These are phyloP conservation scores for Agrotis ipsilon DNA, from an alignment of 2,888 invertebrate genomes.

Conservation along the genomic window DNA sequence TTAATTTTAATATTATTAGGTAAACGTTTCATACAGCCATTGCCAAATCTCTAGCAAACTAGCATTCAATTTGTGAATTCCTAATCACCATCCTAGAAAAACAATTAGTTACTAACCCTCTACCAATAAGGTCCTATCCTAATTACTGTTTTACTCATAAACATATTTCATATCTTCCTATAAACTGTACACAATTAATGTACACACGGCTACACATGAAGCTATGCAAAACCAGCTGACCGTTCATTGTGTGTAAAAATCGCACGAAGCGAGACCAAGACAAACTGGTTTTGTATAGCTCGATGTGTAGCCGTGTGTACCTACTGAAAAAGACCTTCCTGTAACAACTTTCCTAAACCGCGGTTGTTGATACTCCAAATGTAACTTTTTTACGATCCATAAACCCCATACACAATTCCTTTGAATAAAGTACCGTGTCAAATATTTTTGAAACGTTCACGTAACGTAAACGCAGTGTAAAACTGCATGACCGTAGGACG, in stretches of 20 bases:
- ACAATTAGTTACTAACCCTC: background rate
- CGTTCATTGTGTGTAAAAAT: no score
- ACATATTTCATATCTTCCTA: slow-evolving; percentile 6
- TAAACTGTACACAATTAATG: slow-evolving; percentile 27
- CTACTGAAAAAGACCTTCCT: slow-evolving; percentile 22
- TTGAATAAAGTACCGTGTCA: slow-evolving; percentile 50
- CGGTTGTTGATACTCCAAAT: slow-evolving; percentile 36
- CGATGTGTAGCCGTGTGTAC: no score
- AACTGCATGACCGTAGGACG: no score
- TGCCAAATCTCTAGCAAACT: background rate
- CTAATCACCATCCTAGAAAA: no score
- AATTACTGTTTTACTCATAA: background rate
- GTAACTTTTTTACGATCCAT: slow-evolving; percentile 52
- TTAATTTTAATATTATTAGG: background rate
- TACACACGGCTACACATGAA: no score
- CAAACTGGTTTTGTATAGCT: no score
- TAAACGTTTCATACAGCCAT: background rate
- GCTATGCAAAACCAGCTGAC: no score
- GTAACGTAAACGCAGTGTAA: slow-evolving; percentile 11
- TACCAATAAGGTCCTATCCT: background rate
- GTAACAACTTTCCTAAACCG: slow-evolving; percentile 15
- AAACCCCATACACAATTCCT: slow-evolving; percentile 27
- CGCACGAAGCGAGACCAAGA: no score
- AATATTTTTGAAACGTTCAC: slow-evolving; percentile 20
- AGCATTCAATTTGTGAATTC: no score